Evolutionary conservation across 2,888 invertebrate genomes (phyloP), one percentile per base, ranked within the genome.

Genomic region (Geotrupes spiniger): DNA sequence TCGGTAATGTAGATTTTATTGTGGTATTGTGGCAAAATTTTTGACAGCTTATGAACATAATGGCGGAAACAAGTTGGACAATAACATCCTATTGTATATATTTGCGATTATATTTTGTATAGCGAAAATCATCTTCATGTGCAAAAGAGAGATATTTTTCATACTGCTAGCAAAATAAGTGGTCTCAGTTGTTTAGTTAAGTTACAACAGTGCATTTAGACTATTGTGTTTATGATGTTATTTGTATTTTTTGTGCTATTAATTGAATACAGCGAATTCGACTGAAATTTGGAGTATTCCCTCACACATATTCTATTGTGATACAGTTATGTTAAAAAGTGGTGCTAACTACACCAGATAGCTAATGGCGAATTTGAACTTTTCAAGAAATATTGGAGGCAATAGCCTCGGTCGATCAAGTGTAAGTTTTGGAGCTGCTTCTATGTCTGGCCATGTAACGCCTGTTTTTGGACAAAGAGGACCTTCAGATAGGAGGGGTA

Each of bases 291-390:
- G 14, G 40, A 53, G 41, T 43, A 9, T 33, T 37, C 31, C 17
- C 36, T 16, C n/a, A 21, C 6, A 21, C 21, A 31, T 29, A 42
- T 15, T 28, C 12, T 36, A 12, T 37, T 36, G 52, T 39, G 51
- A 47, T 60, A 62, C 61, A 65, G 72, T 72, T 69, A 72, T 73
- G 72, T 66, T 64, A 65, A 67, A 61, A 59, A 62, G 64, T 67
- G 62, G 58, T 57, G 57, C 57, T 48, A 54, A 47, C 52, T 56
- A 60, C 55, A 63, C 54, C 56, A 72, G 72, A 70, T 72, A 88
- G 89, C 85, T 84, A 50, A 91, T 92, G 90, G 91, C 91, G 81
- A 91, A 90, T 83, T 83, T 91, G 84, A 91, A 91, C 81, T 89
- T 90, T 79, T 89, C 90, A 76, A 84, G 91, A 79, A 91, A 87